These are phyloP conservation scores for Stichodactyla mertensii DNA, from an alignment of 64 coral and sea anemone genomes.

Conservation along the genomic window DNA sequence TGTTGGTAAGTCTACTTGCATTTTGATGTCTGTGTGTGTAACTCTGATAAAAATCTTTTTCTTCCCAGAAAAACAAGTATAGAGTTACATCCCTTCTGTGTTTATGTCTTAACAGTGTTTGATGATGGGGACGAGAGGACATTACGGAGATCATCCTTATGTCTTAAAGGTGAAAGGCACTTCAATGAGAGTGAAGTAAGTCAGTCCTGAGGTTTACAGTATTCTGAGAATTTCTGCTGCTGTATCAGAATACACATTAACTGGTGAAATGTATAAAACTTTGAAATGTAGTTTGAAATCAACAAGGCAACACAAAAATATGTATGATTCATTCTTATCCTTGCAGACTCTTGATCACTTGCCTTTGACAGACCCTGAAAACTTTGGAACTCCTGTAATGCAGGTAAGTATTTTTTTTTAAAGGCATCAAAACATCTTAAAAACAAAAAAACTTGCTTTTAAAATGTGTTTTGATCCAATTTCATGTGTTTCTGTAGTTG, in stretches of 20 bases:
- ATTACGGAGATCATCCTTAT: conserved; percentile 85
- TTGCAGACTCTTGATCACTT: conserved; percentile 94
- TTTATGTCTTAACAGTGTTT: conserved; percentile 57
- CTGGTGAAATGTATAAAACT: not conserved
- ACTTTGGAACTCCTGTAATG: conserved; percentile 98
- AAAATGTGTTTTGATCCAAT: no score
- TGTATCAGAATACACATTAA: not conserved
- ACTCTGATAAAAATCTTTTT: not conserved
- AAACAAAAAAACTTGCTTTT: not conserved
- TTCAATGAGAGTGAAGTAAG: conserved; percentile 96
- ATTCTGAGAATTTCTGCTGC: not conserved
- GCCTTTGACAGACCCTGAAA: conserved; percentile 95
- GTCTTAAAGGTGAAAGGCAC: conserved; percentile 92
- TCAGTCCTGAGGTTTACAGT: not conserved
- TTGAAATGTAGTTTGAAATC: not conserved
- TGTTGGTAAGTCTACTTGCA: conserved; percentile 65
- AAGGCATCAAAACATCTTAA: no score
- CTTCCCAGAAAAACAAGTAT: conserved; percentile 14
- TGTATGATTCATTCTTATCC: not conserved
- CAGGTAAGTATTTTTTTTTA: conserved; percentile 54
- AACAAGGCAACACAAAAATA: not conserved
- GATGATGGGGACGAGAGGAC: conserved; percentile 99
- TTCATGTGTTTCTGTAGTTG: no score
- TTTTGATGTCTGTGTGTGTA: not conserved
- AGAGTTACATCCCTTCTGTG: not conserved